These are phyloP conservation scores for Sycophila sp. DNA, from an alignment of 1,140 invertebrate species.

Conservation along the genomic window DNA sequence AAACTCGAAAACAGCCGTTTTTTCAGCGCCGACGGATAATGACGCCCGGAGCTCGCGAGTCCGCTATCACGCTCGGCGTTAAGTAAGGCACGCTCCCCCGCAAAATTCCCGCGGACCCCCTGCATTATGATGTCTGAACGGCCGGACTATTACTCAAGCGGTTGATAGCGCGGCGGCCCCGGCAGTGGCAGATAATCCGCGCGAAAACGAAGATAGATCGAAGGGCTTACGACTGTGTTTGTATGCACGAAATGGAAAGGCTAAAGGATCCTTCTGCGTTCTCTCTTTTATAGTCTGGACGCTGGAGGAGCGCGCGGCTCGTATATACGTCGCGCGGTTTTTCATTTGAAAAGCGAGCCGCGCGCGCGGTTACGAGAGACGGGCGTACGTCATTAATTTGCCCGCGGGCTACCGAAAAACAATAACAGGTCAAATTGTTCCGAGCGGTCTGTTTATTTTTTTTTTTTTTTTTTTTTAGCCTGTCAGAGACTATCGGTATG, in stretches of 20 bases:
- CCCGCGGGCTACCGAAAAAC: neutral
- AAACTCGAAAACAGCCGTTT: no score
- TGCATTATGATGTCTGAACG: constrained; percentile 9
- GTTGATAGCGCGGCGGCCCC: neutral
- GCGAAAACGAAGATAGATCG: constrained; percentile 25
- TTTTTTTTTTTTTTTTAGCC: neutral
- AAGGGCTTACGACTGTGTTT: neutral
- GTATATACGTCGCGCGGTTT: no score
- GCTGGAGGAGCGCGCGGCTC: no score
- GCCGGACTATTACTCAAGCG: constrained; percentile 4
- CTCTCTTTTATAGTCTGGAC: no score
- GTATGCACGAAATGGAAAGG: constrained; percentile 11
- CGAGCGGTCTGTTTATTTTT: no score
- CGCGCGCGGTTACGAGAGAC: no score
- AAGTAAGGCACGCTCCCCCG: no score
- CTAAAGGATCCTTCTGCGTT: neutral
- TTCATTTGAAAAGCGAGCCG: no score
- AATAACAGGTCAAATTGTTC: neutral
- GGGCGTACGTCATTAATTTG: neutral
- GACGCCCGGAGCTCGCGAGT: no score
- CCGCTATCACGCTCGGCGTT: no score
- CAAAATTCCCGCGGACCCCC: neutral
- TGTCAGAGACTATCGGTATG: neutral
- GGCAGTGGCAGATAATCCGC: constrained; percentile 15
- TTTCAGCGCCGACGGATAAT: no score